Conservation (phyloP, 2,797 vertebrate species). For the Gambusia yucatana region DNA sequence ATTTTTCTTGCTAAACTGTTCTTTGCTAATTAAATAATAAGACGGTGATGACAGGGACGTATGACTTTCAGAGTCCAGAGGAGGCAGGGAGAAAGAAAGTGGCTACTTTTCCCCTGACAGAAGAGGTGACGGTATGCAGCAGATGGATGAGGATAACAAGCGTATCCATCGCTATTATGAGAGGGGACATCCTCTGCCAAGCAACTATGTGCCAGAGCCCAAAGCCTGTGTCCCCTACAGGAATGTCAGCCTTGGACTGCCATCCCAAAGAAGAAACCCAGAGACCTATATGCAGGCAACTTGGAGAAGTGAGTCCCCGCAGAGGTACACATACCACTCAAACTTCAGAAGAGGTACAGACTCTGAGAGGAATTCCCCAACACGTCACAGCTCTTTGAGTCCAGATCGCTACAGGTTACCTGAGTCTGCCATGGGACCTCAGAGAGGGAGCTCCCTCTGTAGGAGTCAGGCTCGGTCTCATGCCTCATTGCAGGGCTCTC, state of each 20-base stretch:
- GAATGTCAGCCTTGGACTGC: slow-evolving; percentile 80
- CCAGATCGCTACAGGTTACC: slow-evolving; percentile 69
- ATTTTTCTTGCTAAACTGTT: neutral
- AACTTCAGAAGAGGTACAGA: slow-evolving; percentile 78
- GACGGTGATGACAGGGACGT: slow-evolving; percentile 19
- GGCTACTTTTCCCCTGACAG: slow-evolving; percentile 81
- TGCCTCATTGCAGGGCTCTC: slow-evolving; percentile 59
- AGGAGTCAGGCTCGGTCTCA: slow-evolving; percentile 61
- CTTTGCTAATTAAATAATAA: neutral
- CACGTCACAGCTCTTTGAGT: slow-evolving; percentile 77
- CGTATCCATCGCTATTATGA: slow-evolving; percentile 67
- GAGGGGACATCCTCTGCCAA: slow-evolving; percentile 78
- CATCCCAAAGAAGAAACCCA: slow-evolving; percentile 77
- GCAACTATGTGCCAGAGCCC: slow-evolving; percentile 79
- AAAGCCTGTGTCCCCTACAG: slow-evolving; percentile 84
- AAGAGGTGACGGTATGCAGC: slow-evolving; percentile 58
- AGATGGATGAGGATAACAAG: slow-evolving; percentile 59
- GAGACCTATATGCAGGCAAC: slow-evolving; percentile 68
- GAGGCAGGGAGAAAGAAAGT: slow-evolving; percentile 74
- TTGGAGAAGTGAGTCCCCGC: slow-evolving; percentile 83
- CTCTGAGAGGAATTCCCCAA: slow-evolving; percentile 74
- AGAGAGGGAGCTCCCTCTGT: slow-evolving; percentile 59
- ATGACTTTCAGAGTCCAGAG: slow-evolving; percentile 69
- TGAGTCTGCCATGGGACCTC: slow-evolving; percentile 52
- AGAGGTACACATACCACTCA: slow-evolving; percentile 81